Percentiles rank a stretch among this genome's conserved stretches.
Conservation (phyloP, 2,797 vertebrate genomes). For the Miichthys miiuy region DNA sequence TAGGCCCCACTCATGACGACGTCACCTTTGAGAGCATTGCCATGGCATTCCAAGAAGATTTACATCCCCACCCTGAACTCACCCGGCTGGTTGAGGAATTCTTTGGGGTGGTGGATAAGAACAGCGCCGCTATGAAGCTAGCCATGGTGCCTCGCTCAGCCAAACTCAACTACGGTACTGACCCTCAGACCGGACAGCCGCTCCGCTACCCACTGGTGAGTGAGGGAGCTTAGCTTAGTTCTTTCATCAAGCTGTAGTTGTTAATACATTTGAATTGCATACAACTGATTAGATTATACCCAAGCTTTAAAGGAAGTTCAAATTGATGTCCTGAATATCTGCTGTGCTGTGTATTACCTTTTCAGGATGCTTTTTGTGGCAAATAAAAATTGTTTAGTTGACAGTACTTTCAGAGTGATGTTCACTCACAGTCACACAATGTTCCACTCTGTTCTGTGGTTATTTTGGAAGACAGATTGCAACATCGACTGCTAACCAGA, state of each 20-base stretch:
- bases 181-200: conserved; percentile 82
- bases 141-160: conserved; percentile 90
- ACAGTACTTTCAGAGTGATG: conserved; percentile 11
- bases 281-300: background rate
- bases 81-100: conserved; percentile 83
- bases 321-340: background rate
- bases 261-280: background rate
- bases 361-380: background rate
- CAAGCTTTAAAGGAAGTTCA: background rate
- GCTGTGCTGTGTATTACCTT: background rate
- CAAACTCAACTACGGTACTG: conserved; percentile 90
- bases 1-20: conserved; percentile 96
- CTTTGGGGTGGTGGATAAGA: conserved; percentile 78
- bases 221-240: background rate
- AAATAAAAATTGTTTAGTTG: conserved; percentile 14
- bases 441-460: conserved; percentile 11
- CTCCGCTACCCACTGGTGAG: conserved; percentile 91
- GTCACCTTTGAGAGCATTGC: conserved; percentile 95
- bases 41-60: conserved; percentile 89
- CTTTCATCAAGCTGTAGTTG: background rate
- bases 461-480: conserved; percentile 32
- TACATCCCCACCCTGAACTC: conserved; percentile 89
- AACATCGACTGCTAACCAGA: conserved; percentile 27
- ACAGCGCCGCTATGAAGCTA: conserved; percentile 90
- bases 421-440: conserved; percentile 4